A percentile compares a stretch with the other conserved stretches of the same genome.
Evolutionary conservation across 1,140 invertebrate genomes (phyloP).

Genomic region (Euura saliciscinereae): DNA sequence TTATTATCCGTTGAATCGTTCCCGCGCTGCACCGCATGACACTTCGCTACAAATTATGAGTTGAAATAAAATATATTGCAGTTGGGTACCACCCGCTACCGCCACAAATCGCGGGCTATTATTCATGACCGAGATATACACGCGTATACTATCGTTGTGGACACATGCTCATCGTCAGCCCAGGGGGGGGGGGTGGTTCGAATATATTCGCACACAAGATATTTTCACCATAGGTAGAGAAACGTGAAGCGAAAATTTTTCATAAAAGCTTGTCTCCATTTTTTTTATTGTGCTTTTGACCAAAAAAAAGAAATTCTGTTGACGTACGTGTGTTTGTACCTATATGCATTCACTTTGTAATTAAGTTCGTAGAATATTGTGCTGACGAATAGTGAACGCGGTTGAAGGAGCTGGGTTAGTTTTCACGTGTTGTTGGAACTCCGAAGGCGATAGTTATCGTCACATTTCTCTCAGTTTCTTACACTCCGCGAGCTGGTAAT

Average conservation of each 20-base stretch:
- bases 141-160: neutral
- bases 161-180: no score
- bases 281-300: no score
- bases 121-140: neutral
- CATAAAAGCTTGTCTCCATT: no score
- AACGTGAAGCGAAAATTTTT: no score
- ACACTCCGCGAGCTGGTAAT: neutral
- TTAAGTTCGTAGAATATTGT: neutral
- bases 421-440: neutral
- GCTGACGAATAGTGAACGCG: neutral
- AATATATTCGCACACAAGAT: no score
- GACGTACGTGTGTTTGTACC: neutral
- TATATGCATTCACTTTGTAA: neutral
- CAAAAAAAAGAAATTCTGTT: no score
- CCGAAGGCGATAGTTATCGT: neutral
- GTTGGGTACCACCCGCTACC: neutral
- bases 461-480: neutral
- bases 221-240: no score
- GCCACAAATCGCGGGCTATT: neutral
- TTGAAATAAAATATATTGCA: neutral
- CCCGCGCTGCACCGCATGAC: neutral
- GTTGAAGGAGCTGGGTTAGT: neutral
- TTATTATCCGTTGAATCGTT: constrained; percentile 2
- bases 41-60: neutral
- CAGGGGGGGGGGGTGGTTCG: no score